Base-by-base conservation (phyloP, 2,797 vertebrate genomes). In the Acipenser oxyrinchus region DNA sequence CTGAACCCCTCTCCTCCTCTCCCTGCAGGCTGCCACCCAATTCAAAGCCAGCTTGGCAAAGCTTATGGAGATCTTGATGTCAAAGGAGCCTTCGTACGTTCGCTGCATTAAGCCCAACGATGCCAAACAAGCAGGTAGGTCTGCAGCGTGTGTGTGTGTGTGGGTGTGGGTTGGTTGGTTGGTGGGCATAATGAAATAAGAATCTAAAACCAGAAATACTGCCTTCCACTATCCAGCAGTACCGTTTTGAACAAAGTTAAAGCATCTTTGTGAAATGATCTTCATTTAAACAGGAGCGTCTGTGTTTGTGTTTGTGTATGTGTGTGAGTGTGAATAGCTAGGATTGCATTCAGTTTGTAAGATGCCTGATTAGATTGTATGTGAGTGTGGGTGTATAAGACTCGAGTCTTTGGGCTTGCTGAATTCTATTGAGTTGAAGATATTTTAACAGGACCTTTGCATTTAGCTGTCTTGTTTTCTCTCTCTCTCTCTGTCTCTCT, bases 21-120 rank as follows among this genome's bases (percentile, higher is more conserved):
- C 51, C 53, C 10, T 72, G 37, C 81, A 99, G 97, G 93, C 94
- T 49, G 95, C 95, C 74, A 96, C 97, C 51, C 96, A 99, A 85
- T 99, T 99, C 84, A 99, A 98, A 84, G 90, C 84, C 79, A 99
- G 97, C 75, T 91, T 99, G 75, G 84, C 93, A 55, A 95, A 97
- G 73, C 87, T 99, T 52, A 97, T 99, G 90, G 96, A 99, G 82
- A 99, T 98, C 77, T 91, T 99, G 63, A 95, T 96, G 93, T 99
- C 96, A 58, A 99, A 99, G 87, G 95, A 99, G 18, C 97, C 97
- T 0, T 96, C 97, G 8, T 99, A 99, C 61, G 82, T 99, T 50
- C 95, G 96, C 71, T 99, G 96, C 86, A 97, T 99, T 77, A 98
- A 99, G 75, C 97, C 97, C 11, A 99, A 99, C 10, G 96, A 99